Evolutionary conservation across 2,113 vertebrate species (phyloP).

Genomic region (Zosterops borbonicus): DNA sequence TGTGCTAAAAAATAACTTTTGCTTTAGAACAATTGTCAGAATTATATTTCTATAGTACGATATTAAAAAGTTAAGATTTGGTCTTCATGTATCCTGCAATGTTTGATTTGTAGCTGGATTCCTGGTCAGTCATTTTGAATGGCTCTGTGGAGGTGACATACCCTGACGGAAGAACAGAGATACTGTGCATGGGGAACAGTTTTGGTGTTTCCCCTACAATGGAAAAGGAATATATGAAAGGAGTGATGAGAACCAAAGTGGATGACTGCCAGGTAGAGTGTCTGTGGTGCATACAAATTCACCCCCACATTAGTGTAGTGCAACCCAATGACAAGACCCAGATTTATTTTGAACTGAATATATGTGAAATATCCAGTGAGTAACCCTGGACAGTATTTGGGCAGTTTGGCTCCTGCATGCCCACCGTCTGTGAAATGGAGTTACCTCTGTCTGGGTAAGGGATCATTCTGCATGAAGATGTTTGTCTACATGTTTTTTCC

Average conservation of each 20-base stretch:
- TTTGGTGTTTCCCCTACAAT: conserved; percentile 97
- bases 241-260: conserved; percentile 98
- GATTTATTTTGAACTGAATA: not conserved
- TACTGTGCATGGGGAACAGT: conserved; percentile 98
- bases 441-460: not conserved
- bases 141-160: conserved; percentile 97
- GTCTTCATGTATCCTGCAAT: not conserved
- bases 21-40: not conserved
- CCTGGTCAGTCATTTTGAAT: conserved; percentile 98
- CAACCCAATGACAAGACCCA: fast-evolving
- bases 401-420: not conserved
- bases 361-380: not conserved
- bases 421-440: not conserved
- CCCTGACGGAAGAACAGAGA: conserved; percentile 90
- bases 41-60: not conserved
- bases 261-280: conserved; percentile 94
- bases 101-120: conserved; percentile 86
- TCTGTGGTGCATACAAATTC: not conserved
- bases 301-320: not conserved
- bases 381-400: not conserved
- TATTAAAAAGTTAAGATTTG: not conserved
- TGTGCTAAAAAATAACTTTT: not conserved
- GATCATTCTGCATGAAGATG: not conserved
- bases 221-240: conserved; percentile 99
- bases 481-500: not conserved